Percentiles rank a stretch among this genome's conserved stretches.
Conservation (phyloP, 2,888 invertebrate genomes). For the Hypercompe scribonia region DNA sequence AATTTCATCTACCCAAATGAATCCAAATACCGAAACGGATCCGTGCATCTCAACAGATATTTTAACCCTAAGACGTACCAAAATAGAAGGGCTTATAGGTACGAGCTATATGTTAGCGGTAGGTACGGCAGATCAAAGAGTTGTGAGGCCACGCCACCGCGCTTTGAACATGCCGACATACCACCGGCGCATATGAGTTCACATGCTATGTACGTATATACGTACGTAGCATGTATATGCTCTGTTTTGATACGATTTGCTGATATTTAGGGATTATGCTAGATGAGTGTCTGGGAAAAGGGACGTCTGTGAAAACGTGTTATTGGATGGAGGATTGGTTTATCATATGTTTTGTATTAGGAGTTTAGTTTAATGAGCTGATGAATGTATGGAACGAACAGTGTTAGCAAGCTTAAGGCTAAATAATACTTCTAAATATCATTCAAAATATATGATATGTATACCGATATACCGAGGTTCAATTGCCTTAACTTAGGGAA, state of each 20-base stretch:
- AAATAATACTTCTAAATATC: neutral
- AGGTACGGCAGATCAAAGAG: slow-evolving; percentile 73
- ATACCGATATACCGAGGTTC: too few relatives aligned
- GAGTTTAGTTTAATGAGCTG: neutral
- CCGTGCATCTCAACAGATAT: slow-evolving; percentile 50
- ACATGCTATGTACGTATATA: slow-evolving; percentile 35
- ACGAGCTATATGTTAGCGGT: slow-evolving; percentile 59
- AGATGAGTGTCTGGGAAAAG: slow-evolving; percentile 14
- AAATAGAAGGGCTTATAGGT: slow-evolving; percentile 74
- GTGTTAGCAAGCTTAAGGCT: neutral
- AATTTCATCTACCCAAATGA: slow-evolving; percentile 40
- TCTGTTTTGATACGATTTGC: slow-evolving; percentile 48
- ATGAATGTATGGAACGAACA: neutral
- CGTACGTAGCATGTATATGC: slow-evolving; percentile 25
- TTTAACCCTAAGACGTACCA: slow-evolving; percentile 69
- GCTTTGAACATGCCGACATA: slow-evolving; percentile 72
- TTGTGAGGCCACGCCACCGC: slow-evolving; percentile 53
- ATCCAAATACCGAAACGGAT: slow-evolving; percentile 50
- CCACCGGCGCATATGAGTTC: slow-evolving; percentile 46
- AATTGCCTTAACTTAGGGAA: too few relatives aligned
- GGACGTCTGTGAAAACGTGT: neutral
- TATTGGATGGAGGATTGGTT: neutral
- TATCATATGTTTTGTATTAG: neutral
- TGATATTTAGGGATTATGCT: slow-evolving; percentile 41
- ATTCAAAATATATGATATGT: too few relatives aligned